These are phyloP conservation scores for Mya arenaria DNA, from an alignment of 1,140 invertebrate species.

Conservation along the genomic window DNA sequence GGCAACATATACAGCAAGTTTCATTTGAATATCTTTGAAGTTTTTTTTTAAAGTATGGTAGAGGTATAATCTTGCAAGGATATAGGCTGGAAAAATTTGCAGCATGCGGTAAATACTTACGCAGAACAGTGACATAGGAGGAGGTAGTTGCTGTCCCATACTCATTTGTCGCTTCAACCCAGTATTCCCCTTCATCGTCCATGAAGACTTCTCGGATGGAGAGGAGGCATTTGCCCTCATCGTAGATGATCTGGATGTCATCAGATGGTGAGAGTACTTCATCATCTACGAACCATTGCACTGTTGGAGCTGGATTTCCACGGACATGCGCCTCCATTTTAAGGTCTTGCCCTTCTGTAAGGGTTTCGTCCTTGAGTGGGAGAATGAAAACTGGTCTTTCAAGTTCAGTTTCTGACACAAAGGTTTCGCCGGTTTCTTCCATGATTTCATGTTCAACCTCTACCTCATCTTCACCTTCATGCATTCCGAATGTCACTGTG, in stretches of 20 bases:
- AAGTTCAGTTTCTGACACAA: constrained; percentile 49
- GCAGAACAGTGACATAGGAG: constrained; percentile 76
- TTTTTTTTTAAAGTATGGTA: too few species aligned
- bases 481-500: constrained; percentile 50
- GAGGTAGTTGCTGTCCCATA: constrained; percentile 75
- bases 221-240: constrained; percentile 69
- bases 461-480: constrained; percentile 55
- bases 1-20: too few species aligned
- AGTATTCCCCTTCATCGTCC: constrained; percentile 79
- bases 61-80: too few species aligned
- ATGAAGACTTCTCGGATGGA: constrained; percentile 76
- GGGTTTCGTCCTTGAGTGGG: constrained; percentile 74
- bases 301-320: constrained; percentile 71
- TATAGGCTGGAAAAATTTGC: too few species aligned
- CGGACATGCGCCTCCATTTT: constrained; percentile 73
- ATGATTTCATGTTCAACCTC: constrained; percentile 41
- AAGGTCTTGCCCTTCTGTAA: constrained; percentile 70
- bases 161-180: constrained; percentile 75
- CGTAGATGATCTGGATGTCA: constrained; percentile 73
- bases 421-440: constrained; percentile 51
- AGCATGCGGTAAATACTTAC: constrained; percentile 77
- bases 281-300: constrained; percentile 78
- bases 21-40: too few species aligned
- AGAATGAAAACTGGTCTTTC: constrained; percentile 75
- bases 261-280: constrained; percentile 71